phyloP scores from a whole-genome alignment of 2,113 vertebrate species.

The Fukomys damarensis region DNA sequence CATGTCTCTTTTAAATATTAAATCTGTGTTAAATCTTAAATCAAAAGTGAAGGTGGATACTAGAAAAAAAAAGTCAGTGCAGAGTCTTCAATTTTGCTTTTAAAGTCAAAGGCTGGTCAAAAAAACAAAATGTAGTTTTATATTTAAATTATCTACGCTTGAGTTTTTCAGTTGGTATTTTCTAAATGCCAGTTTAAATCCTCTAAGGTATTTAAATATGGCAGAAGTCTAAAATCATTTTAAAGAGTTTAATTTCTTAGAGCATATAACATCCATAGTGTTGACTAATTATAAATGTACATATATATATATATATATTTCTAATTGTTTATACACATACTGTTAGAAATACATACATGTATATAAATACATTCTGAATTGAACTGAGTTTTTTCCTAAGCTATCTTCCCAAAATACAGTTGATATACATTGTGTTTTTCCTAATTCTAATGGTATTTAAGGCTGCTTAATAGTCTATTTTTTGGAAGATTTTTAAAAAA shows the following conservation, averaged over 20 bases:
- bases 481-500: neutral
- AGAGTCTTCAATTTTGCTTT: neutral
- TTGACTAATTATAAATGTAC: neutral
- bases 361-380: neutral
- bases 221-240: neutral
- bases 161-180: conserved; percentile 57
- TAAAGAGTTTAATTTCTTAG: conserved; percentile 4
- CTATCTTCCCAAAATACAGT: neutral
- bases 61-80: neutral
- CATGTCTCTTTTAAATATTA: neutral
- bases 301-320: neutral
- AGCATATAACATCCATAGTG: neutral
- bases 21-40: conserved; percentile 2
- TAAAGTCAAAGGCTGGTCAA: neutral
- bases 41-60: neutral
- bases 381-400: neutral
- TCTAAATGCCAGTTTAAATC: conserved; percentile 27
- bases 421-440: neutral
- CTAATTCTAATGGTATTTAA: neutral
- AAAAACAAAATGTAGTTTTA: neutral
- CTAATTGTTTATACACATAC: neutral
- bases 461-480: neutral
- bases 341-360: neutral
- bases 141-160: conserved; percentile 34
- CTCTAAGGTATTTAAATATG: conserved; percentile 42